phyloP scores from a whole-genome alignment of 2,113 vertebrate species.

The Melanerpes aurifrons region DNA sequence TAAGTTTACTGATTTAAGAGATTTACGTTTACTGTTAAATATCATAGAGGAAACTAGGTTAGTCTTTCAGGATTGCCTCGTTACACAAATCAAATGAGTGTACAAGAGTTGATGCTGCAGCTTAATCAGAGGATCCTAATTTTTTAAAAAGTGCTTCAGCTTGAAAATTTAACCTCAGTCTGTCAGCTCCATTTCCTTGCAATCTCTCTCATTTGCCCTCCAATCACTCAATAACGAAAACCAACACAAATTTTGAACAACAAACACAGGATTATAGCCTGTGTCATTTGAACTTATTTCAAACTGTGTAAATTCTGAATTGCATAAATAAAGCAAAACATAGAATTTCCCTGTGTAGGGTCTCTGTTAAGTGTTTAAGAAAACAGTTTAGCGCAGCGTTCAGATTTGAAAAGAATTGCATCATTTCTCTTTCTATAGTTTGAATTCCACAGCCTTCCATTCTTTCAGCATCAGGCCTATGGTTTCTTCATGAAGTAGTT shows the following conservation, averaged over 20 bases:
- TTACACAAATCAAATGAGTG: neutral
- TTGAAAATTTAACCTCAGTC: neutral
- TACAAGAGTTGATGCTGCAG: neutral
- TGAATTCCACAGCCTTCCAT: neutral
- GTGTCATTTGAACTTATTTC: neutral
- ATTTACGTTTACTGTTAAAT: neutral
- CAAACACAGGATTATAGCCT: rapidly evolving
- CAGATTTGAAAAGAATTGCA: neutral
- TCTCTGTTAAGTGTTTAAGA: neutral
- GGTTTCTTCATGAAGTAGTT: neutral
- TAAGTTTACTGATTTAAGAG: neutral
- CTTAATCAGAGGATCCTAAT: neutral
- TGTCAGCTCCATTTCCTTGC: neutral
- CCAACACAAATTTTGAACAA: neutral
- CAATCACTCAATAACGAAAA: neutral
- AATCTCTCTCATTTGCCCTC: neutral
- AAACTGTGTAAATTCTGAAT: neutral
- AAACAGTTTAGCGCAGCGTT: neutral
- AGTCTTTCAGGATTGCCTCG: neutral
- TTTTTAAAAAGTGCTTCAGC: neutral
- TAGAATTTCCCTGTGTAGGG: neutral
- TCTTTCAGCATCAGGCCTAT: neutral
- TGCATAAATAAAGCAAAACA: neutral
- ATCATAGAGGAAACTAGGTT: neutral
- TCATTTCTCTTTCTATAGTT: neutral